Base-by-base conservation (phyloP, 2,113 vertebrate species). In the Penelope pileata region DNA sequence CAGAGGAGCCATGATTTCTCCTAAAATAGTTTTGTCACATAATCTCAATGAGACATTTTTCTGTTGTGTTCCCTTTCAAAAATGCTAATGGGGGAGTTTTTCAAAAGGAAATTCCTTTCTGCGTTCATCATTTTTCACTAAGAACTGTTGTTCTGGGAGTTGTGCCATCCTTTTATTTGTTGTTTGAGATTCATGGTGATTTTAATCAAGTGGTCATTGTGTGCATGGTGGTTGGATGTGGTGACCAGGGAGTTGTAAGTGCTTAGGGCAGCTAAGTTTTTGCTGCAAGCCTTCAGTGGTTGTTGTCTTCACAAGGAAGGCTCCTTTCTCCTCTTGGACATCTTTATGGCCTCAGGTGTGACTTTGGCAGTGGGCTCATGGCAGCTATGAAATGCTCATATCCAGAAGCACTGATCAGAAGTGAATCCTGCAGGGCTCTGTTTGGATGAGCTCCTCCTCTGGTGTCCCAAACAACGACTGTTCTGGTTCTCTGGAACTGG, bases 121-220 rank as follows among this genome's bases (percentile, higher is more conserved):
- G 0, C 2, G 1, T 79, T 94, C 74, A 92, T 83, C 74, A 63
- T 27, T 86, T 88, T 91, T 95, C 16, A 73, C 70, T 84, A 86
- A 86, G 73, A 73, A 32, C 32, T 86, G 34, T 91, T 92, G 53
- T 64, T 96, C 92, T 70, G 90, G 95, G 88, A 96, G 47, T 26
- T 74, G 50, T 84, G 76, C 91, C 86, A 91, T 95, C 36, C 43
- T 91, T 89, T 84, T 76, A 58, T 90, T 94, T 91, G 50, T 76
- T 84, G 34, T 83, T 93, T 88, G 89, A 94, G 70, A 86, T 91
- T 40, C 66, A 54, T 77, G 40, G 90, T 77, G 81, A 94, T 92
- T 95, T 96, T 95, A 97, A 97, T 97, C 96, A 94, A 91, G 66
- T 6, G 1, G 36, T 83, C 30, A 8, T 88, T 88, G 67, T 91